Evolutionary conservation across 1,140 invertebrate genomes (phyloP).

Genomic region (Trissolcus basalis): DNA sequence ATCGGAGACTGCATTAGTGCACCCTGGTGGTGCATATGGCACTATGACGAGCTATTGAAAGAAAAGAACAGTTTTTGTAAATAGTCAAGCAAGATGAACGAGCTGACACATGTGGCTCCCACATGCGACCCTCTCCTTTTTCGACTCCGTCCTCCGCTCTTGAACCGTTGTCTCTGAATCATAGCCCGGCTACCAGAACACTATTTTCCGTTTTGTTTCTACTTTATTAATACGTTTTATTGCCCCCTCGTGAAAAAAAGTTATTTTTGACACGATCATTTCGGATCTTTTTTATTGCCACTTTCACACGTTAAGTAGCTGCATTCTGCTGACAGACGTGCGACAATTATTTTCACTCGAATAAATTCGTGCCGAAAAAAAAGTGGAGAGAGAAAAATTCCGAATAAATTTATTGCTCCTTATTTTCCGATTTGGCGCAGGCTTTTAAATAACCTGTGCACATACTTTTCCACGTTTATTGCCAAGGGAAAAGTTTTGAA

Average conservation of each 20-base stretch:
- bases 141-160: slow-evolving; percentile 40
- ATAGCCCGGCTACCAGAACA: slow-evolving; percentile 16
- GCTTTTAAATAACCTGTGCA: too few species aligned
- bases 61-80: slow-evolving; percentile 57
- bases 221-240: slow-evolving; percentile 26
- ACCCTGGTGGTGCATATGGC: slow-evolving; percentile 46
- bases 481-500: too few species aligned
- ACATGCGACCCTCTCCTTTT: slow-evolving; percentile 50
- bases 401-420: too few species aligned
- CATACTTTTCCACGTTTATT: too few species aligned
- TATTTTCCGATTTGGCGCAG: too few species aligned
- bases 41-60: slow-evolving; percentile 49
- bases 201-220: slow-evolving; percentile 45
- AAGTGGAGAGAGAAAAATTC: too few species aligned
- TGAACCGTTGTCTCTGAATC: slow-evolving; percentile 28
- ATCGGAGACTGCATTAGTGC: slow-evolving; percentile 59
- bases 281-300: slow-evolving; percentile 7
- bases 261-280: too few species aligned
- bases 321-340: too few species aligned
- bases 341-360: background rate
- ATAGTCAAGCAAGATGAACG: slow-evolving; percentile 57
- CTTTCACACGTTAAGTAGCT: too few species aligned
- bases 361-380: too few species aligned
- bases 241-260: slow-evolving; percentile 11
- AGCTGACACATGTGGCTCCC: slow-evolving; percentile 53